Conservation (phyloP, 2,797 vertebrate genomes). For the Cuniculus paca region DNA sequence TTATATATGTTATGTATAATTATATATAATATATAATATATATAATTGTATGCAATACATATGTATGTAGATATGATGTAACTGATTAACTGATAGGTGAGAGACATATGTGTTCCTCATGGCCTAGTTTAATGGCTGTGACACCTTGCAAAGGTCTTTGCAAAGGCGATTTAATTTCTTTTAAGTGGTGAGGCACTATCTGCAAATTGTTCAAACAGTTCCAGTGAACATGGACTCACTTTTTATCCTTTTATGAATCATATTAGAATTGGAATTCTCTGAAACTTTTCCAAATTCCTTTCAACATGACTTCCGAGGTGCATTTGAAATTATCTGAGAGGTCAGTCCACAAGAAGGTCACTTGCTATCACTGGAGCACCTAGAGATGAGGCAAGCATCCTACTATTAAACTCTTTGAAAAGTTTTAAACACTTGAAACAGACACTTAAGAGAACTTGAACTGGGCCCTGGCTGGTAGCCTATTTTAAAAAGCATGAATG, state of each 20-base stretch:
- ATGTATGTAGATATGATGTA: neutral
- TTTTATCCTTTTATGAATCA: conserved; percentile 51
- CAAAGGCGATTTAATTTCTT: conserved; percentile 64
- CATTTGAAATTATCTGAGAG: conserved; percentile 44
- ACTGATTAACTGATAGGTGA: conserved; percentile 8
- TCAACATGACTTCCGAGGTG: neutral
- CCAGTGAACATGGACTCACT: neutral
- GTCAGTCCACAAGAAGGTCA: neutral
- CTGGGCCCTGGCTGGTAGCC: neutral
- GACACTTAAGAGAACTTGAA: conserved; percentile 68
- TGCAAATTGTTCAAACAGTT: conserved; percentile 66
- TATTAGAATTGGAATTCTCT: conserved; percentile 50
- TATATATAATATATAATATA: too few relatives aligned
- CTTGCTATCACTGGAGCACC: neutral
- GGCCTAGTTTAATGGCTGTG: conserved; percentile 50
- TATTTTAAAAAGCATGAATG: conserved; percentile 51
- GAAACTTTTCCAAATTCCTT: conserved; percentile 50
- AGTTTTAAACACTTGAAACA: conserved; percentile 40
- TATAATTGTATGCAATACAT: neutral
- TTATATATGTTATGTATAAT: too few relatives aligned
- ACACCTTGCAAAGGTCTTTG: neutral
- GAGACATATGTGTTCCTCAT: conserved; percentile 10
- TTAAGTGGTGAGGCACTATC: neutral
- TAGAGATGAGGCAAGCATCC: conserved; percentile 23
- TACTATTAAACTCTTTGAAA: conserved; percentile 57